A percentile compares a stretch with the other conserved stretches of the same genome.
phyloP scores from a whole-genome alignment of 2,888 invertebrate genomes.

The Cheilosia urbana region DNA sequence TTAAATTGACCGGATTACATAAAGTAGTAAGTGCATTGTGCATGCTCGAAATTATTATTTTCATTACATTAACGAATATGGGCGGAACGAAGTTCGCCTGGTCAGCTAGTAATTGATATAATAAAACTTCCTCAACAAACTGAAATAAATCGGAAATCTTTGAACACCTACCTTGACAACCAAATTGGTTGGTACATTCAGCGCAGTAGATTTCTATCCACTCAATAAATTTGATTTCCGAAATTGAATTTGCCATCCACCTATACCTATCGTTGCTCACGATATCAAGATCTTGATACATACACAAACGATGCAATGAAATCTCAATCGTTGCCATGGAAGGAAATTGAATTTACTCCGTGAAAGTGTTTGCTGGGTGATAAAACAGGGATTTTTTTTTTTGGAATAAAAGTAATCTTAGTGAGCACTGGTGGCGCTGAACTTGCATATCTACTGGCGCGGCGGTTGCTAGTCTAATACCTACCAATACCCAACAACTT shows the following conservation, averaged over 20 bases:
- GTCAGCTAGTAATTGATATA: neutral
- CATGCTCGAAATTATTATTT: too few relatives aligned
- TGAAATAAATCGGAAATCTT: neutral
- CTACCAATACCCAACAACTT: too few relatives aligned
- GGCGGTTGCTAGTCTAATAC: neutral
- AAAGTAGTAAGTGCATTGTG: too few relatives aligned
- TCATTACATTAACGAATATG: too few relatives aligned
- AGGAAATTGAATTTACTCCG: conserved; percentile 55
- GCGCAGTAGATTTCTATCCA: conserved; percentile 15
- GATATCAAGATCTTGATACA: neutral
- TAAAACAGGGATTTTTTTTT: neutral
- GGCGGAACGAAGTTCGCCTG: too few relatives aligned
- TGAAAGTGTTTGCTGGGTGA: conserved; percentile 1
- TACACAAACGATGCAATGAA: conserved; percentile 9
- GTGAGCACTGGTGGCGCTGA: conserved; percentile 1
- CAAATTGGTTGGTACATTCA: conserved; percentile 19
- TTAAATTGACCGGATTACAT: too few relatives aligned
- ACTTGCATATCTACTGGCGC: neutral
- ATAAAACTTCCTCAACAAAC: neutral
- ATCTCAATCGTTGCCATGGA: conserved; percentile 41
- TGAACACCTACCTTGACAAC: neutral
- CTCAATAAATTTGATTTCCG: conserved; percentile 39
- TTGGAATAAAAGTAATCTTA: neutral
- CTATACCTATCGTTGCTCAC: neutral
- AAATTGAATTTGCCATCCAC: conserved; percentile 11